These are phyloP conservation scores for Lacerta bilineata DNA, from an alignment of 2,797 vertebrate genomes.

Conservation along the genomic window DNA sequence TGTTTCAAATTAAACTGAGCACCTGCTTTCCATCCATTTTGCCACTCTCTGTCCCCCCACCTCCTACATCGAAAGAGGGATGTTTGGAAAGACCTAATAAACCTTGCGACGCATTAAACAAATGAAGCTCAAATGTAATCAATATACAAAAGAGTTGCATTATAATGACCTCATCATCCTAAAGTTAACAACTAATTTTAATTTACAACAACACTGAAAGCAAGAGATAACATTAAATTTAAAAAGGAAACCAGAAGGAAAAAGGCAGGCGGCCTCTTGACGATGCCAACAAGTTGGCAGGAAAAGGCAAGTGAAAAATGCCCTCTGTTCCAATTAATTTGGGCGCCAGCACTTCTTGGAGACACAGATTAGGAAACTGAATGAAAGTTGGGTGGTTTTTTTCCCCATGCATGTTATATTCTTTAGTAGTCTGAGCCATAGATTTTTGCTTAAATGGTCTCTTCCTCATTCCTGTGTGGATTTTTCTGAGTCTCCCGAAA, in stretches of 20 bases:
- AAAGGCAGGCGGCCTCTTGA: conserved; percentile 25
- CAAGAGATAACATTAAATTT: conserved; percentile 68
- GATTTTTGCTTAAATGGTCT: not conserved
- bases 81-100: conserved; percentile 62
- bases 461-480: not conserved
- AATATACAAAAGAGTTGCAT: conserved; percentile 61
- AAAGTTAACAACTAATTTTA: conserved; percentile 63
- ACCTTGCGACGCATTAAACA: conserved; percentile 52
- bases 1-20: not conserved
- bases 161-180: conserved; percentile 68
- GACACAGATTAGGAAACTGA: conserved; percentile 1
- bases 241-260: conserved; percentile 50
- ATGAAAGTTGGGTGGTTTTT: not conserved
- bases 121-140: conserved; percentile 66
- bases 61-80: conserved; percentile 59
- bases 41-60: conserved; percentile 12
- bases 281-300: not conserved
- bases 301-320: conserved; percentile 32
- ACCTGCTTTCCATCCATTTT: conserved; percentile 34
- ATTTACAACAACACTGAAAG: conserved; percentile 66
- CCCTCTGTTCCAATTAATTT: not conserved
- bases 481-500: not conserved
- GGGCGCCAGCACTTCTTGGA: not conserved
- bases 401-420: not conserved
- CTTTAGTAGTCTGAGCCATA: not conserved